Base-by-base conservation (phyloP, 2,113 vertebrate genomes). In the Desmodus rotundus region DNA sequence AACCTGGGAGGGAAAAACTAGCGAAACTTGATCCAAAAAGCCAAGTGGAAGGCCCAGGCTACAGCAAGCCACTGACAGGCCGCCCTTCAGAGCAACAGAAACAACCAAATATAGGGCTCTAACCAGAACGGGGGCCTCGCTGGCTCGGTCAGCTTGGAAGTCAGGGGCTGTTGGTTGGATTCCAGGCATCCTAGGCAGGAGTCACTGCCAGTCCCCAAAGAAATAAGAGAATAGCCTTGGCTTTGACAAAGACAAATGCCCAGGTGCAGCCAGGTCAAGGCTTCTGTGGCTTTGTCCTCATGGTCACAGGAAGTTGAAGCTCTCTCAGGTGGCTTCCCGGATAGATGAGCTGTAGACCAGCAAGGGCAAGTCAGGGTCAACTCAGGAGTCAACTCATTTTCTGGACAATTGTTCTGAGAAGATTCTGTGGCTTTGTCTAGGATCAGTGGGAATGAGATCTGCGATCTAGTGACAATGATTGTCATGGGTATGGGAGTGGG, bases 121-220 rank as follows among this genome's bases (percentile, higher is more conserved):
- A 65, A 95, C 78, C 86, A 58, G 81, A 95, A 24, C 58, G 83
- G 87, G 87, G 20, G 26, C 72, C 67, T 17, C 2, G 28, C 72
- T 65, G 88, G 36, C 77, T 83, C 65, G 85, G 56, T 76, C 72
- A 88, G 82, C 90, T 87, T 95, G 88, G 82, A 88, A 95, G 94
- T 86, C 56, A 80, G 68, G 61, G 45, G 28, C 58, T n/a, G 7
- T 74, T 94, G 88, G 63, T 82, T 90, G 88, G 41, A 58, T 96
- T 97, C 97, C 5, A 20, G 88, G 88, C 92, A 76, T 47, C 47
- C 85, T 47, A 73, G 87, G 56, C 58, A 76, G 47, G 7, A 90
- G 31, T 36, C 65, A 68, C 91, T 95, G 97, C 94, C 92, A 95
- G 1, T 93, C 76, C 63, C 83, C 74, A 54, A 24, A 72, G 86